Evolutionary conservation across 2,113 vertebrate species (phyloP).

Genomic region (Echinops telfairi): DNA sequence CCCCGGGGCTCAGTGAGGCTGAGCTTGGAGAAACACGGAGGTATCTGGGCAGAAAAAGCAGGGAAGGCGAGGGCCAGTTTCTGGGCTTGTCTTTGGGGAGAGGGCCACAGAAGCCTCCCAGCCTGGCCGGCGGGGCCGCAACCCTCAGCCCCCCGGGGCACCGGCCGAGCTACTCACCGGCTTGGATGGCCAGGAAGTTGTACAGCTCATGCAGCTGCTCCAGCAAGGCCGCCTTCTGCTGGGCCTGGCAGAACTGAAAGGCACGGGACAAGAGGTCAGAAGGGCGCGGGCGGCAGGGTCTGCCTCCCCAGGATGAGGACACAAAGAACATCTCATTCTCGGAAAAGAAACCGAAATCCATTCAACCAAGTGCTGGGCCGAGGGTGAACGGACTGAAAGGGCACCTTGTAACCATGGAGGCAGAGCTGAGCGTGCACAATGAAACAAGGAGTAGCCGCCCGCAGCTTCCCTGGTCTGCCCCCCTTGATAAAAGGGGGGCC

Average conservation of each 20-base stretch:
- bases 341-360: neutral
- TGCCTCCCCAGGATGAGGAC: too few relatives aligned
- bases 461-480: neutral
- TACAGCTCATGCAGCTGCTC: slow-evolving; percentile 88
- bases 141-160: fast-evolving
- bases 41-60: fast-evolving
- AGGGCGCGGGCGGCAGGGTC: too few relatives aligned
- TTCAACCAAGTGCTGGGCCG: neutral
- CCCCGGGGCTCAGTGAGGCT: neutral
- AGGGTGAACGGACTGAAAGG: neutral
- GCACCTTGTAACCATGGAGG: neutral
- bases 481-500: fast-evolving
- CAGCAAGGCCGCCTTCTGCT: slow-evolving; percentile 86
- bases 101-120: neutral
- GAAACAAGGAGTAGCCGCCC: neutral
- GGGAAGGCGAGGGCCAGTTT: neutral
- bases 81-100: neutral
- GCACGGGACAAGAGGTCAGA: slow-evolving; percentile 14
- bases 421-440: neutral
- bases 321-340: neutral
- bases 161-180: slow-evolving; percentile 84
- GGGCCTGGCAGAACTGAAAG: slow-evolving; percentile 88
- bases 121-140: too few relatives aligned
- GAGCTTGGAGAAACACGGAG: neutral
- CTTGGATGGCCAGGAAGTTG: slow-evolving; percentile 88